Conservation (phyloP, 2,888 invertebrate species). For the Eutolmus rufibarbis region DNA sequence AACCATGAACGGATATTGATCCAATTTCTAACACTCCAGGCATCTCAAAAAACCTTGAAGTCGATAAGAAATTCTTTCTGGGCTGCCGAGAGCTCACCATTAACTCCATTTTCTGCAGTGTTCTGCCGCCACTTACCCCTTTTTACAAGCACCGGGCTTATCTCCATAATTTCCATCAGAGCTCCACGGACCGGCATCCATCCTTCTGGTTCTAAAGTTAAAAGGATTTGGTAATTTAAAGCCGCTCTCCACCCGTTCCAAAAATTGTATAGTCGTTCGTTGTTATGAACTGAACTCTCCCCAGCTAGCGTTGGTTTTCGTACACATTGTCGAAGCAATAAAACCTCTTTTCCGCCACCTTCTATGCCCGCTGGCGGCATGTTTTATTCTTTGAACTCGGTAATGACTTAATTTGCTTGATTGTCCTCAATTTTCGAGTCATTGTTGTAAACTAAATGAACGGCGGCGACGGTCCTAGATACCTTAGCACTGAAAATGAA, state of each 20-base stretch:
- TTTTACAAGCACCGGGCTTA: not conserved
- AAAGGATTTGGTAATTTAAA: not conserved
- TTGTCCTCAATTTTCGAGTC: constrained; percentile 42
- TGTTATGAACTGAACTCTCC: not conserved
- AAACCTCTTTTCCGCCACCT: not conserved
- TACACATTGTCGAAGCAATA: not conserved
- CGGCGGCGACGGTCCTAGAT: not conserved
- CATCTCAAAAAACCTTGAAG: not conserved
- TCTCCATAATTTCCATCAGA: not conserved
- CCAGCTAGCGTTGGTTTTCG: not conserved
- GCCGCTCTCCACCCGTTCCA: not conserved
- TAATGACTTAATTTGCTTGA: constrained; percentile 45
- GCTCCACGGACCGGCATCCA: not conserved
- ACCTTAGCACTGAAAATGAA: not conserved
- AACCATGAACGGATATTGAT: not conserved
- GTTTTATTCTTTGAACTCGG: not conserved
- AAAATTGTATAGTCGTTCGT: not conserved
- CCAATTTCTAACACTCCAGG: not conserved
- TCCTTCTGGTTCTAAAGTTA: not conserved
- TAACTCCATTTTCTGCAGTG: not conserved
- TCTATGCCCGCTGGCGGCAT: not conserved
- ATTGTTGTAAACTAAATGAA: constrained; percentile 12
- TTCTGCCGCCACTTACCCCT: not conserved
- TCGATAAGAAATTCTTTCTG: not conserved
- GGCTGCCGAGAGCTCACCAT: not conserved